Conservation (phyloP, 2,888 invertebrate genomes). For the Plusia festucae region DNA sequence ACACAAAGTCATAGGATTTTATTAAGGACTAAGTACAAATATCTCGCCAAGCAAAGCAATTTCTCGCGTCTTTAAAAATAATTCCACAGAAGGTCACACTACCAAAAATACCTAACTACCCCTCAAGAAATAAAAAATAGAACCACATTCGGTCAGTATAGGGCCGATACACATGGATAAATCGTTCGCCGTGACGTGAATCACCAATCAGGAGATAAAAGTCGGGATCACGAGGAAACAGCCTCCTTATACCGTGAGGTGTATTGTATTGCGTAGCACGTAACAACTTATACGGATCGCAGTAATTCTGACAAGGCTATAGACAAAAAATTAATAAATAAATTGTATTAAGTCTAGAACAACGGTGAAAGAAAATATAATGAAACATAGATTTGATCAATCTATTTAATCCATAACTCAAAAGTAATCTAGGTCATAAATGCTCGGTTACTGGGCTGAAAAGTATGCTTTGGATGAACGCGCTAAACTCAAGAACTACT, state of each 20-base stretch:
- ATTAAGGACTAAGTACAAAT: too few species aligned
- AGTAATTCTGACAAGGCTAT: neutral
- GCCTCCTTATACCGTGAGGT: slow-evolving; percentile 58
- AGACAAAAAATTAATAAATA: neutral
- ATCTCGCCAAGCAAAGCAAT: neutral
- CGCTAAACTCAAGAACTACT: too few species aligned
- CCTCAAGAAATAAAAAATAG: slow-evolving; percentile 30
- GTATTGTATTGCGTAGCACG: slow-evolving; percentile 55
- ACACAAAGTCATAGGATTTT: too few species aligned
- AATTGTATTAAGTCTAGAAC: too few species aligned
- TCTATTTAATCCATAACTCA: too few species aligned
- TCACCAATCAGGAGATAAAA: slow-evolving; percentile 57
- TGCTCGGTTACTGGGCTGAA: too few species aligned
- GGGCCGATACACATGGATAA: slow-evolving; percentile 67
- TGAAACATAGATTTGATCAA: neutral
- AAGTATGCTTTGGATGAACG: too few species aligned
- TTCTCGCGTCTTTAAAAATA: neutral
- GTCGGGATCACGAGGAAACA: slow-evolving; percentile 58
- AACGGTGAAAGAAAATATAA: neutral
- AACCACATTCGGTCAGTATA: slow-evolving; percentile 33
- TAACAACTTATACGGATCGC: slow-evolving; percentile 25
- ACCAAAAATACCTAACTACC: neutral
- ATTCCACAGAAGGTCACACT: neutral
- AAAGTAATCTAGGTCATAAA: too few species aligned
- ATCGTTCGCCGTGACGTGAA: slow-evolving; percentile 68